Evolutionary conservation across 2,113 vertebrate genomes (phyloP).

Genomic region (Dendrocopos noguchii): DNA sequence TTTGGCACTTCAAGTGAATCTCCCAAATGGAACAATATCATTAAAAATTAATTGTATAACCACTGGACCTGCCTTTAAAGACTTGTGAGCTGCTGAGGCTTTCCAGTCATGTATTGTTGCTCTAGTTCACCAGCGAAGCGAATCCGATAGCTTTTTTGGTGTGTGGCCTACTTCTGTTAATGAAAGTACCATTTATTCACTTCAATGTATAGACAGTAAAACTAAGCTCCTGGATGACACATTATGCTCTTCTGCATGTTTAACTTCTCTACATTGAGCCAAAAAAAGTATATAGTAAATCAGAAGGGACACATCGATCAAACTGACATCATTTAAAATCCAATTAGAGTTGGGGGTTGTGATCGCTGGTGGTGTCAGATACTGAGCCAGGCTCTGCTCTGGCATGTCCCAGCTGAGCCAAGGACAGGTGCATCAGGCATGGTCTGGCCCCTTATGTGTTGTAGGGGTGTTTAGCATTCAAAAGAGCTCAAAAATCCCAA

Average conservation of each 20-base stretch:
- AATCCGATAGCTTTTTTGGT: conserved; percentile 51
- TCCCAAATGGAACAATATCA: conserved; percentile 72
- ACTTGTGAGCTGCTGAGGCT: conserved; percentile 72
- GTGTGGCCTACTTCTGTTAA: conserved; percentile 56
- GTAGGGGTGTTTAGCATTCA: background rate
- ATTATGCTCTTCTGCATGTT: conserved; percentile 15
- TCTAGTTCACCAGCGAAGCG: conserved; percentile 71
- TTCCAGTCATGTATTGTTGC: conserved; percentile 66
- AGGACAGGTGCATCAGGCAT: background rate
- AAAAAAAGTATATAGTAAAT: background rate
- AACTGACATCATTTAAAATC: background rate
- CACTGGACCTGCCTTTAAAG: conserved; percentile 71
- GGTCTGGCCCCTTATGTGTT: background rate
- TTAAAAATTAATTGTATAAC: conserved; percentile 81
- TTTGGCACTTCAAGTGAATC: conserved; percentile 64
- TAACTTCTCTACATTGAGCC: background rate
- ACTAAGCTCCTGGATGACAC: conserved; percentile 41
- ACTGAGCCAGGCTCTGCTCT: background rate
- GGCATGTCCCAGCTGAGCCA: background rate
- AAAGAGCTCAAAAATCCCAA: background rate
- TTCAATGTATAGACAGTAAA: conserved; percentile 38
- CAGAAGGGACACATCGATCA: background rate
- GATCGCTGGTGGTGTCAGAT: background rate
- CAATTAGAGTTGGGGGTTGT: background rate
- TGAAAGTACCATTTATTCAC: conserved; percentile 54